Base-by-base conservation (phyloP, 1,140 invertebrate genomes). In the Apocrypta bakeri region DNA sequence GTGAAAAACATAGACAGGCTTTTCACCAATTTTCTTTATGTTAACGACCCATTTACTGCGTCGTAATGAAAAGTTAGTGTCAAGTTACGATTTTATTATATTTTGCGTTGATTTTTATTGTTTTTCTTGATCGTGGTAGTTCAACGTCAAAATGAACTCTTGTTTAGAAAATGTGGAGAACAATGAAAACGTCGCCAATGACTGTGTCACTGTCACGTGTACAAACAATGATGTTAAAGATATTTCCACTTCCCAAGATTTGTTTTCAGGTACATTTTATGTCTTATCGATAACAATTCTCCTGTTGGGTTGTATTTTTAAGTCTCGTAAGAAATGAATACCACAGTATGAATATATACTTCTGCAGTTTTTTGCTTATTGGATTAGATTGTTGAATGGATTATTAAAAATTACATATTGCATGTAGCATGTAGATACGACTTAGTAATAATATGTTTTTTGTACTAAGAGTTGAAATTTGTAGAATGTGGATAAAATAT, bases 221-320 rank as follows among this genome's bases (percentile, higher is more conserved):
- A n/a, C n/a, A 42, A 64, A 72, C 27, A 25, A n/a, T 7, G 64
- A 78, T 27, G 27, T n/a, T 4, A 68, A 63, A 31, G 48, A 78
- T 61, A 37, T 71, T 72, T 48, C 40, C 63, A 31, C 24, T 14
- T 83, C 69, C 2, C 75, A 73, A 69, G 87, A 88, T 31, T 63
- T 88, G 74, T 88, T 88, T 71, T 86, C 86, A 72, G 88, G 88
- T 88, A 79, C 21, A 1, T 40, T 12, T 40, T 56, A 21, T 56
- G 14, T 9, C 3, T 31, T 29, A 63, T 27, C 6, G 12, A 7
- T 71, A 42, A 27, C 1, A 3, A 56, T 73, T 31, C 37, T 14
- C 37, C 68, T 61, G 42, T 79, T 0, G 42, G 42, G 2, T 76
- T 8, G 61, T 40, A 25, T 69, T 79, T 1, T 37, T 75, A 56